Conservation (phyloP, 2,888 invertebrate genomes). For the Brachypterus glaber region DNA sequence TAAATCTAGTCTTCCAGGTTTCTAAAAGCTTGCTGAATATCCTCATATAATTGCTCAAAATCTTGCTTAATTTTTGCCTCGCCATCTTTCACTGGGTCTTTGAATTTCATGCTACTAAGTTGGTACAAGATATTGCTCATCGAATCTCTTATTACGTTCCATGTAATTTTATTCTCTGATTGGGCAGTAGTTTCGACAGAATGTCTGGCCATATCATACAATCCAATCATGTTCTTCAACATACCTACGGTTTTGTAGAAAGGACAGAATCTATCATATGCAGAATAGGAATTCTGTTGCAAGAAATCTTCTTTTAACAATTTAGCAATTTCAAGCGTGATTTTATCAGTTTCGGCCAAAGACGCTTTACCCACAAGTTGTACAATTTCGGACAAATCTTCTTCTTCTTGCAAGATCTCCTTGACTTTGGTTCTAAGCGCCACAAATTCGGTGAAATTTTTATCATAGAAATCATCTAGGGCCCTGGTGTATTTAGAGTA, state of each 20-base stretch:
- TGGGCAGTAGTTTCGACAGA: conserved; percentile 97
- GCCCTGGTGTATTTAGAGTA: conserved; percentile 95
- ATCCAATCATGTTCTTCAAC: conserved; percentile 94
- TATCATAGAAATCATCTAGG: conserved; percentile 98
- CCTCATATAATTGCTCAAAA: conserved; percentile 93
- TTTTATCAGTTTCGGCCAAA: conserved; percentile 97
- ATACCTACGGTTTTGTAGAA: conserved; percentile 99
- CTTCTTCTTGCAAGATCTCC: conserved; percentile 67
- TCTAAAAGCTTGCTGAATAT: conserved; percentile 95
- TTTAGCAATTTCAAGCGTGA: conserved; percentile 97
- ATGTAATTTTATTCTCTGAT: conserved; percentile 98
- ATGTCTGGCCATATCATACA: conserved; percentile 97
- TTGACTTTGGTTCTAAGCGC: conserved; percentile 91
- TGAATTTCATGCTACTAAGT: conserved; percentile 98
- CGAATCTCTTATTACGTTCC: conserved; percentile 94
- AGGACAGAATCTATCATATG: conserved; percentile 96
- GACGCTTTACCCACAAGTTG: conserved; percentile 99
- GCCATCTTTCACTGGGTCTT: conserved; percentile 97
- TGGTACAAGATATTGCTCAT: conserved; percentile 96
- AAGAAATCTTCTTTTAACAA: conserved; percentile 98
- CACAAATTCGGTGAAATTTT: conserved; percentile 95
- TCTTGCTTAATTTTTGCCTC: conserved; percentile 95
- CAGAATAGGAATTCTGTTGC: conserved; percentile 96
- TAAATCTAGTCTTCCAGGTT: conserved; percentile 87
- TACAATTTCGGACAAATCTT: conserved; percentile 99